Evolutionary conservation across 2,113 vertebrate genomes (phyloP).

Genomic region (Ramphastos sulfuratus): DNA sequence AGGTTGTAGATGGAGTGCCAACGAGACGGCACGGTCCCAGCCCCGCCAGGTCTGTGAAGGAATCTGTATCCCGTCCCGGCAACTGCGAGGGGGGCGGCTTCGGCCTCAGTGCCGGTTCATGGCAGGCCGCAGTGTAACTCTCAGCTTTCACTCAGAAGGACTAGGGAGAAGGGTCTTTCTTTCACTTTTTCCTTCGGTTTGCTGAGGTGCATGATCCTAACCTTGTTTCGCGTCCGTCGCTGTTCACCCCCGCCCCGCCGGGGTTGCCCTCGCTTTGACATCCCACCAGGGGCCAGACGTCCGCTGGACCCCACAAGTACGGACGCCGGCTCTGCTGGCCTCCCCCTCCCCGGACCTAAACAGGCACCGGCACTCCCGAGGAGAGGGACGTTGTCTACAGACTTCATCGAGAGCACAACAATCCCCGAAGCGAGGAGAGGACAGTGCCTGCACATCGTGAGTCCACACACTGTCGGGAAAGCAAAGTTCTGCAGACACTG

Average conservation of each 20-base stretch:
- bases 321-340: background rate
- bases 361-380: background rate
- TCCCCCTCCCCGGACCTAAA: rapidly evolving
- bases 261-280: background rate
- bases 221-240: too few relatives aligned
- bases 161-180: background rate
- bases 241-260: rapidly evolving
- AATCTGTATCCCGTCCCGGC: too few relatives aligned
- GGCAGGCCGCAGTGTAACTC: background rate
- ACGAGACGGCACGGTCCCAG: background rate
- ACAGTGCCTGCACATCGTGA: rapidly evolving
- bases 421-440: background rate
- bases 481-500: background rate
- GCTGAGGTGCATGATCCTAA: background rate
- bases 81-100: background rate
- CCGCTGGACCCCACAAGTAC: background rate
- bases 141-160: background rate
- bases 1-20: background rate
- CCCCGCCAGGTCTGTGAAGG: too few relatives aligned
- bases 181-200: background rate
- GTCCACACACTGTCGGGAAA: rapidly evolving
- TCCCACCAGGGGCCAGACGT: background rate
- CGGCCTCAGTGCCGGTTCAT: background rate
- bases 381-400: rapidly evolving
- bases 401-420: rapidly evolving